A percentile compares a stretch with the other conserved stretches of the same genome.
Evolutionary conservation across 2,113 vertebrate genomes (phyloP).

Genomic region (Amphiprion ocellaris): DNA sequence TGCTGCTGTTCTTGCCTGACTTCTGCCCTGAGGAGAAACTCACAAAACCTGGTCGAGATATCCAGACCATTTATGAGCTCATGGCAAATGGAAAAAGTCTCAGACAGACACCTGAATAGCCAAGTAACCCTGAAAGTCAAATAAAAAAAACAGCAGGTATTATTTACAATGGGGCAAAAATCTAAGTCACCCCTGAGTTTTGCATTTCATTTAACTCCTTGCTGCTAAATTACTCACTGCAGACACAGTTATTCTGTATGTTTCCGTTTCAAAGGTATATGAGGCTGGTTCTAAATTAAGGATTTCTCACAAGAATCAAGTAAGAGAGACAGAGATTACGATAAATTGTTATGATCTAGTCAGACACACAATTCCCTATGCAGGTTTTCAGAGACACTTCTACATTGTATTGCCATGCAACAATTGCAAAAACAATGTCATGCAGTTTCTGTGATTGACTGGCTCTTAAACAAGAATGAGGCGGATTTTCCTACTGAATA

Average conservation of each 20-base stretch:
- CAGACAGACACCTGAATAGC: slow-evolving; percentile 2
- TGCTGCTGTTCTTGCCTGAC: slow-evolving; percentile 12
- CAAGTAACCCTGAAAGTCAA: slow-evolving; percentile 3
- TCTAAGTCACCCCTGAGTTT: neutral
- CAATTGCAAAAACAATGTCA: neutral
- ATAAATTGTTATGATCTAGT: neutral
- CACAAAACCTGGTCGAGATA: neutral
- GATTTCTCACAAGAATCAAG: slow-evolving; percentile 9
- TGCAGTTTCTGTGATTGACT: slow-evolving; percentile 8
- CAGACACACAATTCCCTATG: neutral
- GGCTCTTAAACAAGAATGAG: neutral
- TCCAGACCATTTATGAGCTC: neutral
- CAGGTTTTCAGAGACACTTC: neutral
- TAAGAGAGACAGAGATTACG: neutral
- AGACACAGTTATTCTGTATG: neutral
- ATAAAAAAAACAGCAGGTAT: neutral
- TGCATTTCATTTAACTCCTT: slow-evolving; percentile 7
- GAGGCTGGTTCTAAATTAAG: neutral
- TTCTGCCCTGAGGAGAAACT: slow-evolving; percentile 5
- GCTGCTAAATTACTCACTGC: slow-evolving; percentile 36
- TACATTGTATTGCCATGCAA: neutral
- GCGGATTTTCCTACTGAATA: slow-evolving; percentile 12
- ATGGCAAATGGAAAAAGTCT: neutral
- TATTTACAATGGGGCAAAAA: neutral
- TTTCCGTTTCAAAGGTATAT: slow-evolving; percentile 17